Conservation (phyloP, 2,888 invertebrate species). For the Ornithoptera alexandrae region DNA sequence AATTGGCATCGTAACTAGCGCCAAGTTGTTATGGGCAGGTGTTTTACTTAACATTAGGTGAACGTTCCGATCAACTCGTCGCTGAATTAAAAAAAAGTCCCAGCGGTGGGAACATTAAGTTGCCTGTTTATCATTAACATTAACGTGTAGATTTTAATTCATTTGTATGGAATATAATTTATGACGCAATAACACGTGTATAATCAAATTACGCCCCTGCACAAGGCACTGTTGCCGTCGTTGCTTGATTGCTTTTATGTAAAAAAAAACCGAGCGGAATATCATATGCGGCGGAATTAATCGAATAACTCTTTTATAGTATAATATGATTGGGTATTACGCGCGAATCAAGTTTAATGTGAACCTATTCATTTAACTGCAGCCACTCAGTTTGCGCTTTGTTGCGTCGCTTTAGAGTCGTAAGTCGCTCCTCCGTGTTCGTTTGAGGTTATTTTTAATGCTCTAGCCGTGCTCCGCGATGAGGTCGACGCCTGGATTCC, state of each 20-base stretch:
- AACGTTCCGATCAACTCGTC: too few relatives aligned
- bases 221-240: slow-evolving; percentile 9
- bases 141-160: neutral
- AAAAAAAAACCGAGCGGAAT: slow-evolving; percentile 32
- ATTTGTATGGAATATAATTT: slow-evolving; percentile 10
- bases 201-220: slow-evolving; percentile 23
- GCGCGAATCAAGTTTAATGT: slow-evolving; percentile 45
- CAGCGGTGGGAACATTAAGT: too few relatives aligned
- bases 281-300: slow-evolving; percentile 38
- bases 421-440: slow-evolving; percentile 28
- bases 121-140: neutral
- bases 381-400: slow-evolving; percentile 13
- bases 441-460: slow-evolving; percentile 39
- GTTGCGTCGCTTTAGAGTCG: slow-evolving; percentile 35
- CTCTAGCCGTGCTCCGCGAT: slow-evolving; percentile 39
- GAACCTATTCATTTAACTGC: slow-evolving; percentile 42
- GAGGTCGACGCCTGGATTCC: slow-evolving; percentile 46
- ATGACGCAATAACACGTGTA: slow-evolving; percentile 17
- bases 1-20: too few relatives aligned
- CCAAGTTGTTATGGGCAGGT: too few relatives aligned
- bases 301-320: slow-evolving; percentile 40
- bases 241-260: slow-evolving; percentile 26
- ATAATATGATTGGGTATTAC: slow-evolving; percentile 46
- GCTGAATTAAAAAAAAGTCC: too few relatives aligned
- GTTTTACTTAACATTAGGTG: too few relatives aligned